Evolutionary conservation across 2,888 invertebrate genomes (phyloP), one percentile per base, ranked within the genome.

Genomic region (Strigamia transsilvanica): DNA sequence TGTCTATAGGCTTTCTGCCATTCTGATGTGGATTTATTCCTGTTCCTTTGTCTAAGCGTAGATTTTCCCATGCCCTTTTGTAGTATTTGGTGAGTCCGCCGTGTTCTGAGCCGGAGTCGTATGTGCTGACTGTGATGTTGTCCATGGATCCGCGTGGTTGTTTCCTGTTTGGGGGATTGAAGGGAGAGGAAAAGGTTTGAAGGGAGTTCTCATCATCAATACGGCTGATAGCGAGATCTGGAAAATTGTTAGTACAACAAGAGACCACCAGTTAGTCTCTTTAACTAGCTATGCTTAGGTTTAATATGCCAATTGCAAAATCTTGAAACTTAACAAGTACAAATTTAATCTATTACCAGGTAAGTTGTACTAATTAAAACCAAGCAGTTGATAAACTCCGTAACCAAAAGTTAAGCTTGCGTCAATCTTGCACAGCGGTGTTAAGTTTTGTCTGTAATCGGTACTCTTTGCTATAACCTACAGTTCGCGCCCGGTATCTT

Each of bases 51-150:
- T 82, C 82, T 10, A n/a, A 56, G 15, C 82, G 83, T 3, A 97
- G 91, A 87, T 96, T 95, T 87, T 96, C 96, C 97, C 97, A 97
- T 2, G 96, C 96, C 88, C 95, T 94, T 38, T 95, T 91, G 89
- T 96, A 96, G 89, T 94, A 96, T 83, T 95, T 91, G 88, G 95
- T 96, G 84, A 97, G 90, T 42, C 94, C 94, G 21, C 91, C 91
- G 46, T 80, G 79, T 86, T 95, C 95, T 0, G 94, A 94, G 81
- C 84, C 95, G 95, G 87, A 94, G 83, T 85, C 95, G 87, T 95
- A 93, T 21, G 96, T 95, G 80, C 94, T 95, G 83, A 95, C 95
- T 42, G 96, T 96, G 89, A 95, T 94, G 90, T 95, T 95, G 88
- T 96, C 96, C 46, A 94, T 94, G 12, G 95, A 94, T 85, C 94